These are phyloP conservation scores for Actinemys pallida DNA, from an alignment of 2,113 vertebrate genomes.

Conservation along the genomic window DNA sequence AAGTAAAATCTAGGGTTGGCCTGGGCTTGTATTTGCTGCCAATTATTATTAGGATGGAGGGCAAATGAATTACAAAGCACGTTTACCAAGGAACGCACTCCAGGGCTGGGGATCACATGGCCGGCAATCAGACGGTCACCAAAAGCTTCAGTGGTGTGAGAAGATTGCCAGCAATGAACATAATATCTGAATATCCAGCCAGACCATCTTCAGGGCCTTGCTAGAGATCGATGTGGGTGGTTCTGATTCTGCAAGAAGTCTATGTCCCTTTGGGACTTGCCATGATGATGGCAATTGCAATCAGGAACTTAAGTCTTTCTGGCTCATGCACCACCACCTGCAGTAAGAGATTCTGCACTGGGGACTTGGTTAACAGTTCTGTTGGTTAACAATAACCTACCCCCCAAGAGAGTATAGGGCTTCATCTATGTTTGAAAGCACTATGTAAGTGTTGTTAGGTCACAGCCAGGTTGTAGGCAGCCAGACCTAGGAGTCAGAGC, in stretches of 20 bases:
- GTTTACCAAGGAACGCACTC: background rate
- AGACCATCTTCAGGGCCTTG: background rate
- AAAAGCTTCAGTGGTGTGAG: background rate
- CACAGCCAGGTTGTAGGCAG: too few species aligned
- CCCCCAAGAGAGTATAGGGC: background rate
- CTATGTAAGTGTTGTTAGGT: background rate
- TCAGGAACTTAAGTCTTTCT: background rate
- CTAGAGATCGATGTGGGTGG: background rate
- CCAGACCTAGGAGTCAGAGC: background rate
- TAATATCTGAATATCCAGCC: background rate
- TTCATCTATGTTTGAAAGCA: background rate
- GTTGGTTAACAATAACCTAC: background rate
- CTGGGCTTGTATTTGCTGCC: background rate
- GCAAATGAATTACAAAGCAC: background rate
- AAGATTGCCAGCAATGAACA: background rate
- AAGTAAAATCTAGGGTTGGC: background rate
- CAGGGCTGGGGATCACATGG: background rate
- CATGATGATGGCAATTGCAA: background rate
- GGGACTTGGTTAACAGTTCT: background rate
- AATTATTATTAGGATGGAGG: background rate
- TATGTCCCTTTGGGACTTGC: background rate
- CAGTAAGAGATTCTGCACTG: background rate
- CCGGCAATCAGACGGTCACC: background rate
- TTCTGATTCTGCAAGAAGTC: background rate
- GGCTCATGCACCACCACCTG: background rate